Base-by-base conservation (phyloP, 2,797 vertebrate genomes). In the Arremon aurantiirostris region DNA sequence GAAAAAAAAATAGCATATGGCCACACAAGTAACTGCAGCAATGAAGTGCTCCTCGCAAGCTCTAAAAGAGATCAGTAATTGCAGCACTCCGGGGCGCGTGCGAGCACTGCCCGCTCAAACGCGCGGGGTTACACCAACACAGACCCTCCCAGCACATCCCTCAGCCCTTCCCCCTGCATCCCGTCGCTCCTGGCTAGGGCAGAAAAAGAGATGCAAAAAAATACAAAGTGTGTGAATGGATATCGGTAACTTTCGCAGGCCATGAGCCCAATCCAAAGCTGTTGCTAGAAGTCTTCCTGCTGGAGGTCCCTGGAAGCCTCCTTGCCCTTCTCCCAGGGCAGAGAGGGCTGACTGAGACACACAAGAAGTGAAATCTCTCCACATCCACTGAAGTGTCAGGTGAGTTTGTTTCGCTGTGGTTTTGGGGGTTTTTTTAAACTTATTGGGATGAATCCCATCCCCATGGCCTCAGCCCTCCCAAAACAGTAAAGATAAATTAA, bases 1-100 rank as follows among this genome's bases (percentile, higher is more conserved):
- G 72, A 93, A 92, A 83, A 94, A 91, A 69, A 65, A 78, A 72
- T 30, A 96, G 86, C 94, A 95, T 95, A 96, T 88, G 94, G 87
- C 79, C 83, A 39, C 7, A 83, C 50, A 72, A 86, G 35, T 81
- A 95, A 84, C 82, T 59, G 72, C 60, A 75, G 70, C 8, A 2
- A 63, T 12, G 50, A 79, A 94, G 66, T 6, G 30, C 53, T 83
- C 44, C 66, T 79, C 0, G 0, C 16, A 57, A 44, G 56, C 55
- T 83, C 82, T 34, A 12, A 34, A 57, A 79, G 34, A 70, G 77
- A 86, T 30, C 64, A 81, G 37, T 14, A 57, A 90, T 7, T 83
- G 69, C 39, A 55, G 7, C 46, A 28, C 14, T 79, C 44, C 26
- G 9, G 0, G 1, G 23, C 0, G 0, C 8, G 7, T 6, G 12